Conservation (phyloP, 2,113 vertebrate genomes). For the Cyphomyrus plagiostoma region DNA sequence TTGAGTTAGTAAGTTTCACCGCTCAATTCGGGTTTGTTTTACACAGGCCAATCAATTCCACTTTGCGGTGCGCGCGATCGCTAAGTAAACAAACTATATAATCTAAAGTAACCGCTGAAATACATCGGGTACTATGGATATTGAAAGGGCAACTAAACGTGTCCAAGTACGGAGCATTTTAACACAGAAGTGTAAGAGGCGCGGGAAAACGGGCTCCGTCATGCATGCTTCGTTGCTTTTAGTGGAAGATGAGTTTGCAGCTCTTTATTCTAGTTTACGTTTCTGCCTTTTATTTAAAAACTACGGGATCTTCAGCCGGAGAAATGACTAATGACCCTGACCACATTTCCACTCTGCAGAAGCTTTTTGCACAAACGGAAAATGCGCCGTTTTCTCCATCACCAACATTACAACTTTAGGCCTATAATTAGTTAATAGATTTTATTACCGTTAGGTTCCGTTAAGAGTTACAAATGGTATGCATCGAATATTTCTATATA, state of each 20-base stretch:
- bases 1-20: not conserved
- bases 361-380: not conserved
- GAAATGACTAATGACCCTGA: not conserved
- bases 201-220: not conserved
- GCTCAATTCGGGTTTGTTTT: not conserved
- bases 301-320: not conserved
- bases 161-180: not conserved
- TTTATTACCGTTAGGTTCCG: not conserved
- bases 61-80: not conserved
- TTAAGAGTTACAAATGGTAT: not conserved
- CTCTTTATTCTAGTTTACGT: not conserved
- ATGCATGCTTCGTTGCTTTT: not conserved
- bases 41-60: not conserved
- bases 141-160: not conserved
- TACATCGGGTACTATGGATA: not conserved
- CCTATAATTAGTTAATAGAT: not conserved
- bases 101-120: not conserved
- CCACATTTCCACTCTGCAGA: not conserved
- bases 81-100: constrained; percentile 4
- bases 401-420: not conserved
- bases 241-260: not conserved
- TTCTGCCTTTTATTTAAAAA: not conserved
- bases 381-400: not conserved
- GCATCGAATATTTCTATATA: not conserved
- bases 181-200: not conserved